phyloP scores from a whole-genome alignment of 1,140 invertebrate genomes.

The Potamilus streckersoni region DNA sequence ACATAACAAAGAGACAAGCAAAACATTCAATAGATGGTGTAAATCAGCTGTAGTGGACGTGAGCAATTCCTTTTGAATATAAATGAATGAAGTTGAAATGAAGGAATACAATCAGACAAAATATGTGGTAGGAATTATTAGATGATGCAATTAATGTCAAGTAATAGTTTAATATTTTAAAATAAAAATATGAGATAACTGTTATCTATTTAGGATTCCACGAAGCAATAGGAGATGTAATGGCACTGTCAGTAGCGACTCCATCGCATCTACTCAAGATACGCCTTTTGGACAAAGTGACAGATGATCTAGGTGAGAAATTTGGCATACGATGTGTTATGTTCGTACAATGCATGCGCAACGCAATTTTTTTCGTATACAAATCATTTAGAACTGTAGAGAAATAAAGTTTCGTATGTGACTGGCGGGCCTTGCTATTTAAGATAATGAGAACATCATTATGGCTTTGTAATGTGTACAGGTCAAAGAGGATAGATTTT shows the following conservation, averaged over 20 bases:
- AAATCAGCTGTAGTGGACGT: no score
- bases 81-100: no score
- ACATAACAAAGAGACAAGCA: no score
- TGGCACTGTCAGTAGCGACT: slow-evolving; percentile 85
- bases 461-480: no score
- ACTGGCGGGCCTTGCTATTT: not conserved
- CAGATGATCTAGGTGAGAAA: slow-evolving; percentile 67
- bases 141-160: no score
- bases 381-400: not conserved
- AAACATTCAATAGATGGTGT: no score
- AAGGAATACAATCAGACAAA: no score
- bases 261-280: slow-evolving; percentile 85
- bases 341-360: not conserved
- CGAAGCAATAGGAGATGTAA: slow-evolving; percentile 92
- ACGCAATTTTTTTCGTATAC: not conserved
- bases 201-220: slow-evolving; percentile 76
- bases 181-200: no score
- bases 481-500: no score
- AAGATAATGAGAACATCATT: not conserved
- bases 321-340: not conserved
- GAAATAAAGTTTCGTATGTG: not conserved
- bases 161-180: no score
- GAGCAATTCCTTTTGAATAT: no score
- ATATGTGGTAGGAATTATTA: no score
- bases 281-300: slow-evolving; percentile 79